Percentiles rank a stretch among this genome's conserved stretches.
Evolutionary conservation across 2,797 vertebrate species (phyloP).

Genomic region (Danio albolineatus): DNA sequence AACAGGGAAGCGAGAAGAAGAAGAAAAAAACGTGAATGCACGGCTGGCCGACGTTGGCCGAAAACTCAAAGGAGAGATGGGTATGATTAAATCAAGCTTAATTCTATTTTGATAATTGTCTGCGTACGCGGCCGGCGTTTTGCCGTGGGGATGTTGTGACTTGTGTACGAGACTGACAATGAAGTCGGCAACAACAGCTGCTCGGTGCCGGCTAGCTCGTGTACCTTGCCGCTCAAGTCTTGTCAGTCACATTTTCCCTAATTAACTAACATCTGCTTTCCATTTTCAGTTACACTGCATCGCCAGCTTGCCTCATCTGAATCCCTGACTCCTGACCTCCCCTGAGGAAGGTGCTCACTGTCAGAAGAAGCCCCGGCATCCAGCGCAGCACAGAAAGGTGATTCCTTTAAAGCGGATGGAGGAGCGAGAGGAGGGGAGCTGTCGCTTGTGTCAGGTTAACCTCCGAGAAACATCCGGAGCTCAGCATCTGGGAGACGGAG

Average conservation of each 20-base stretch:
- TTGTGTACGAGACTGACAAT: slow-evolving; percentile 93
- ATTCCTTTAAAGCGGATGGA: slow-evolving; percentile 65
- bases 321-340: slow-evolving; percentile 95
- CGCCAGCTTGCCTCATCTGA: slow-evolving; percentile 96
- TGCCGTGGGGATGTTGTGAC: slow-evolving; percentile 91
- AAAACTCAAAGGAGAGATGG: slow-evolving; percentile 57
- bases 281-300: slow-evolving; percentile 93
- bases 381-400: slow-evolving; percentile 67
- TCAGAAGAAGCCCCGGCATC: slow-evolving; percentile 76
- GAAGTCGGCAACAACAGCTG: slow-evolving; percentile 93
- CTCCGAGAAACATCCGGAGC: slow-evolving; percentile 63
- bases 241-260: slow-evolving; percentile 99
- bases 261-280: slow-evolving; percentile 99
- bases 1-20: slow-evolving; percentile 56
- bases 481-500: slow-evolving; percentile 66
- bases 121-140: slow-evolving; percentile 75
- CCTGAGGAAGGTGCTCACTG: slow-evolving; percentile 87
- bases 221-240: slow-evolving; percentile 92
- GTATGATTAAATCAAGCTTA: slow-evolving; percentile 85
- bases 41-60: slow-evolving; percentile 29
- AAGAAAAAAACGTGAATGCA: slow-evolving; percentile 45
- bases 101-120: slow-evolving; percentile 91
- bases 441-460: slow-evolving; percentile 56
- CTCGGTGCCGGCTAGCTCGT: slow-evolving; percentile 89
- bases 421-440: slow-evolving; percentile 51